Evolutionary conservation across 2,797 vertebrate genomes (phyloP), one percentile per base, ranked within the genome.

Genomic region (Thamnophis elegans): DNA sequence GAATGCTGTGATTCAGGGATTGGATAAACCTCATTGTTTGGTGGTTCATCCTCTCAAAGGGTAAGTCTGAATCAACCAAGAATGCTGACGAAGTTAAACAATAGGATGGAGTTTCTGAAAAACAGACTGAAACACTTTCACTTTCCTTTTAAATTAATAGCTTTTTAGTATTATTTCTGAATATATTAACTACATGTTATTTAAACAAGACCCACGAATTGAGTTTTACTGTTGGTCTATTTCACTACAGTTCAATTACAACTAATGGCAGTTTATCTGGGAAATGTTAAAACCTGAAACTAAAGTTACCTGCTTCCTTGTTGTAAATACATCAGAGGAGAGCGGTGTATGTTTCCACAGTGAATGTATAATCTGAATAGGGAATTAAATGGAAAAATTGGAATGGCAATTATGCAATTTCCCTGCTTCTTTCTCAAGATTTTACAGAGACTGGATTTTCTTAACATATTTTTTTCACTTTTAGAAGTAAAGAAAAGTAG

Each of bases 21-120:
- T 99, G 96, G 99, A 99, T 95, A 99, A 99, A 93, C 99, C 99
- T 0, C 99, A 99, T 73, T 98, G 98, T 95, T 97, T 99, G 60
- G 99, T 99, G 10, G 97, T 98, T 89, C 98, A 99, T 94, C 99
- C 99, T 0, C 96, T 99, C 1, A 97, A 97, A 4, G 99, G 99
- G 99, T 99, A 22, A 90, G 98, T 98, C 47, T 54, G 2, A 8
- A 0, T 42, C 12, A 65, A 32, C n/a, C 16, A 36, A 42, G 59
- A 16, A 47, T 55, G 22, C 10, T 56, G 62, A 18, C 26, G 36
- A 16, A 78, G 26, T 16, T 60, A 25, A 18, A 42, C 4, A 16
- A 5, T 54, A 32, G 87, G 13, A 32, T 82, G 42, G 62, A 78
- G 1, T 4, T 58, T 55, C 14, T 28, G 55, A 90, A 14, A 42